Conservation (phyloP, 2,888 invertebrate genomes). For the Corbicula japonica region DNA sequence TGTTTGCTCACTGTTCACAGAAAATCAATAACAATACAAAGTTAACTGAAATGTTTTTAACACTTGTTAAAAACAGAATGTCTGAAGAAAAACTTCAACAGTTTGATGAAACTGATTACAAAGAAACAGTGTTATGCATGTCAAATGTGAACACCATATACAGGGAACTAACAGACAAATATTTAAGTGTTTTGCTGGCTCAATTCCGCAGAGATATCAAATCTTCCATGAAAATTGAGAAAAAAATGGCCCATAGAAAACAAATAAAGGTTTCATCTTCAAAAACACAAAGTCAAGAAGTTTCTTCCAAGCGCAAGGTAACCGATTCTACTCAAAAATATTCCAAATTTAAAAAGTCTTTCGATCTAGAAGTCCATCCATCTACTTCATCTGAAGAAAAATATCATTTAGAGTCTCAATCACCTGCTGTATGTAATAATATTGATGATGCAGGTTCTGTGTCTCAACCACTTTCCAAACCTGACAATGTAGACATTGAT, state of each 20-base stretch:
- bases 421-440: background rate
- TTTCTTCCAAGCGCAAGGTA: background rate
- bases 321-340: background rate
- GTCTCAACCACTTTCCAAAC: background rate
- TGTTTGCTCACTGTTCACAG: constrained; percentile 20
- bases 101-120: constrained; percentile 23
- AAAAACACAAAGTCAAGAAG: background rate
- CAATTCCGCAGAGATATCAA: constrained; percentile 48
- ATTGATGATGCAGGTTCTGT: background rate
- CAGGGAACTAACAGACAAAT: constrained; percentile 19
- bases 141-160: background rate
- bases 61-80: constrained; percentile 3
- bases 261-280: constrained; percentile 41
- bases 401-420: background rate
- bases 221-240: constrained; percentile 40
- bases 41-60: constrained; percentile 17
- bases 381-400: background rate
- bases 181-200: constrained; percentile 36
- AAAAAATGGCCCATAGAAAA: constrained; percentile 54
- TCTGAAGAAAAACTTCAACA: constrained; percentile 17
- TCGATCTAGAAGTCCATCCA: background rate
- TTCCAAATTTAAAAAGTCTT: background rate
- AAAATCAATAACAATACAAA: constrained; percentile 14
- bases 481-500: background rate
- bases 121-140: background rate